Percentiles rank a stretch among this genome's conserved stretches.
phyloP scores from a whole-genome alignment of 2,797 vertebrate species.

The Nannoperca obscura region DNA sequence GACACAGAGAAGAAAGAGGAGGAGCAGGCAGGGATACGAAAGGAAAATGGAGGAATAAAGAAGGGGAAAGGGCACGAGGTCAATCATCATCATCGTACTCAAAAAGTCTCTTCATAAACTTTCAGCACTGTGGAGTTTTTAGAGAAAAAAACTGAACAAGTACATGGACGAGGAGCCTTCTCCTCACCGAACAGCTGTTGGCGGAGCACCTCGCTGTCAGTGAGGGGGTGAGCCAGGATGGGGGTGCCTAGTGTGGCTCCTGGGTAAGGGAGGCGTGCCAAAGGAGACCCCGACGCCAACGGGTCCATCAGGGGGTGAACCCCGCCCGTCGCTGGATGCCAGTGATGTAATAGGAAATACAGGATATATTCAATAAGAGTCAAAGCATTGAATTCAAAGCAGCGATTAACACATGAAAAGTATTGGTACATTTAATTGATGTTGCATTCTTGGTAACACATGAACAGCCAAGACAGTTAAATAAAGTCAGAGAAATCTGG shows the following conservation, averaged over 20 bases:
- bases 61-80: conserved; percentile 12
- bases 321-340: conserved; percentile 93
- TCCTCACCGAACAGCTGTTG: conserved; percentile 99
- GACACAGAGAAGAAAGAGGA: conserved; percentile 11
- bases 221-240: conserved; percentile 97
- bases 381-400: conserved; percentile 54
- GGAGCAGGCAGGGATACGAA: background rate
- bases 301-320: conserved; percentile 99
- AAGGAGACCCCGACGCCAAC: conserved; percentile 95
- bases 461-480: background rate
- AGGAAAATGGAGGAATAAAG: conserved; percentile 6
- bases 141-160: conserved; percentile 80
- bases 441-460: conserved; percentile 1
- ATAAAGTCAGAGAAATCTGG: conserved; percentile 14
- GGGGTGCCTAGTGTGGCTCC: conserved; percentile 94
- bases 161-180: conserved; percentile 82
- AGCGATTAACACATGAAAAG: conserved; percentile 19
- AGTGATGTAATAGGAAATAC: conserved; percentile 88
- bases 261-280: conserved; percentile 97
- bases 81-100: conserved; percentile 39
- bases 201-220: conserved; percentile 98
- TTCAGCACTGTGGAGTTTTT: conserved; percentile 67
- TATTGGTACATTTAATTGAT: background rate
- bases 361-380: conserved; percentile 85
- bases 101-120: conserved; percentile 50